A percentile compares a stretch with the other conserved stretches of the same genome.
phyloP scores from a whole-genome alignment of 2,797 vertebrate species.

The Brotula barbata region DNA sequence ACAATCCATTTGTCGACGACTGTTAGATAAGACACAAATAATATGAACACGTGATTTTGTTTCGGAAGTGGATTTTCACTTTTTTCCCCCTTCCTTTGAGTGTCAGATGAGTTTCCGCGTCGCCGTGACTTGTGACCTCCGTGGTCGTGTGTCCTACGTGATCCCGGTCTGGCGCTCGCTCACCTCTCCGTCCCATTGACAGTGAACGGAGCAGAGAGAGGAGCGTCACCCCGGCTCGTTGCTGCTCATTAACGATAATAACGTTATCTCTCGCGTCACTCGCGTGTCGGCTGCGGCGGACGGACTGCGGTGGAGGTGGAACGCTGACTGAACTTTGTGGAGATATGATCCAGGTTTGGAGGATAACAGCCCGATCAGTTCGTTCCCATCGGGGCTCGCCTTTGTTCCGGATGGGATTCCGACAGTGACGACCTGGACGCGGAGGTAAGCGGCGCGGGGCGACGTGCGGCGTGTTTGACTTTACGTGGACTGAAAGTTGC shows the following conservation, averaged over 20 bases:
- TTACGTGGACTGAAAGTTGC: conserved; percentile 55
- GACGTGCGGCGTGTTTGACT: conserved; percentile 17
- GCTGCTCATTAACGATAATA: conserved; percentile 67
- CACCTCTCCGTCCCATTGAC: conserved; percentile 22
- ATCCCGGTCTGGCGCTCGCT: conserved; percentile 3
- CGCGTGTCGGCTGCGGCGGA: conserved; percentile 45
- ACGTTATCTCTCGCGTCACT: conserved; percentile 75
- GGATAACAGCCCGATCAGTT: conserved; percentile 26
- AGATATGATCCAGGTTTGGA: not conserved
- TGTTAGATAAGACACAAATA: too few species aligned
- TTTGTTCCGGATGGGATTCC: conserved; percentile 48
- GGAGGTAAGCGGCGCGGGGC: conserved; percentile 18
- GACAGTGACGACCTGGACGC: conserved; percentile 65
- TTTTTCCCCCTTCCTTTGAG: too few species aligned
- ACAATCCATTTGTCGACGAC: too few species aligned
- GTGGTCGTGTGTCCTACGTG: too few species aligned
- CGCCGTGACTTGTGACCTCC: too few species aligned
- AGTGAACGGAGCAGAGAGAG: conserved; percentile 29
- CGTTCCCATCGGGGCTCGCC: conserved; percentile 22
- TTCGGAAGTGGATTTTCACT: too few species aligned
- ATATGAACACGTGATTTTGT: too few species aligned
- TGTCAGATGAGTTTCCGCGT: too few species aligned
- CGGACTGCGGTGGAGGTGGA: conserved; percentile 67
- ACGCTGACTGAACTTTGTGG: conserved; percentile 41
- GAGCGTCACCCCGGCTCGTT: conserved; percentile 28